Base-by-base conservation (phyloP, 2,797 vertebrate genomes). In the Enteromius paludinosus region DNA sequence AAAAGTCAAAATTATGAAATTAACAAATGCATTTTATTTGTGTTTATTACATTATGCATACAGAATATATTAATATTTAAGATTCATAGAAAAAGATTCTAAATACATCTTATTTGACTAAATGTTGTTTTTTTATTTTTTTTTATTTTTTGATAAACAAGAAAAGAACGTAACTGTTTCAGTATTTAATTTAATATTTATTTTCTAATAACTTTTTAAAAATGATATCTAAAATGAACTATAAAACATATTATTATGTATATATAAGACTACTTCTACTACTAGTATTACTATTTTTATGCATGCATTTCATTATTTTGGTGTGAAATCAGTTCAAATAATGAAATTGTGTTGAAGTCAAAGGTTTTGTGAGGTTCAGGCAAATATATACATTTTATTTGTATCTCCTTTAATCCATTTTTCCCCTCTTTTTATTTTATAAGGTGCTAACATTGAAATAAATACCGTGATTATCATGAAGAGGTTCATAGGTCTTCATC, bases 401-500 rank as follows among this genome's bases (percentile, higher is more conserved):
- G 0, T 18, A 1, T 10, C 4, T 38, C 10, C 11, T 20, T 52
- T 72, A 28, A 20, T 4, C 25, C 5, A 56, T 23, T 23, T 14
- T 15, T 11, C 1, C 5, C n/a, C 23, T 25, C 1, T 2, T 12
- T 59, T 62, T 28, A 77, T 30, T 78, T 35, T 12, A n/a, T 6
- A 65, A 49, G 12, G 28, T 6, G 15, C 43, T 78, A 33, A 62
- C 18, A 20, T n/a, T 23, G 28, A 49, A 47, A 43, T 77, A 33
- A 64, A 77, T 30, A 77, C 18, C 0, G 3, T 77, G 3, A 47
- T 45, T n/a, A 62, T 77, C 56, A 45, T 64, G 41, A 77, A 64
- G 59, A 65, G 25, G 6, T 77, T 77, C 17, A 77, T 49, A 59
- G 41, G 75, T 77, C 59, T 77, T 64, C 6, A 2, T 47, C 59